Conservation (phyloP, 2,888 invertebrate species). For the Drosophila austrosaltans region DNA sequence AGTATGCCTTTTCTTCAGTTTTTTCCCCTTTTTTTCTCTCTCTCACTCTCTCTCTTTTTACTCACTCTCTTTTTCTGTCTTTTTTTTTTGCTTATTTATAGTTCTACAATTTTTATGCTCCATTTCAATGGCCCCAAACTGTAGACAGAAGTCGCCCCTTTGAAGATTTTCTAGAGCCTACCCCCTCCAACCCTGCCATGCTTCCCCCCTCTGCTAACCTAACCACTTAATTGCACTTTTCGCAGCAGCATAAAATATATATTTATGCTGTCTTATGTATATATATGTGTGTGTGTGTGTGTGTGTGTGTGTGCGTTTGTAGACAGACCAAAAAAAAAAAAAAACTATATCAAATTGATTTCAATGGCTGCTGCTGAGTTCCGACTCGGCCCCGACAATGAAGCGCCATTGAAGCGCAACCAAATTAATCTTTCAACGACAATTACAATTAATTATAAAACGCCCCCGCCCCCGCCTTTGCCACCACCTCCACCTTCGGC, state of each 20-base stretch:
- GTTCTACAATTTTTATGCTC: constrained; percentile 74
- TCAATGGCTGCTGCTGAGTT: constrained; percentile 54
- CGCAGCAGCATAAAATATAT: constrained; percentile 77
- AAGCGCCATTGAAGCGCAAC: constrained; percentile 78
- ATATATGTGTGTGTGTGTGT: constrained; percentile 6
- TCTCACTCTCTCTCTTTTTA: neutral
- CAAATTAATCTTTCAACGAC: constrained; percentile 81
- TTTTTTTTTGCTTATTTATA: constrained; percentile 63
- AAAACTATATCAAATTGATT: constrained; percentile 74
- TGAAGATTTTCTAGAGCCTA: constrained; percentile 67
- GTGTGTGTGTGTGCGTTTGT: constrained; percentile 16
- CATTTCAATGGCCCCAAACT: constrained; percentile 70
- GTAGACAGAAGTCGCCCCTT: constrained; percentile 64
- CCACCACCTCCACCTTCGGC: neutral
- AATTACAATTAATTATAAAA: constrained; percentile 81
- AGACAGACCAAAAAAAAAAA: constrained; percentile 29
- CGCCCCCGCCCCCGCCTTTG: constrained; percentile 61
- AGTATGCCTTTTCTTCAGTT: constrained; percentile 34
- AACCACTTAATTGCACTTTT: constrained; percentile 78
- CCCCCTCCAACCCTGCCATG: constrained; percentile 30
- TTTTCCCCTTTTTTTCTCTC: neutral
- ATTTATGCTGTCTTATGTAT: constrained; percentile 53
- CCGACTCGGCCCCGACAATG: constrained; percentile 57
- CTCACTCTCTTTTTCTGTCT: neutral
- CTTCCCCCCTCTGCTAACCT: constrained; percentile 30